Evolutionary conservation across 2,113 vertebrate genomes (phyloP).

Genomic region (Myotis lucifugus): DNA sequence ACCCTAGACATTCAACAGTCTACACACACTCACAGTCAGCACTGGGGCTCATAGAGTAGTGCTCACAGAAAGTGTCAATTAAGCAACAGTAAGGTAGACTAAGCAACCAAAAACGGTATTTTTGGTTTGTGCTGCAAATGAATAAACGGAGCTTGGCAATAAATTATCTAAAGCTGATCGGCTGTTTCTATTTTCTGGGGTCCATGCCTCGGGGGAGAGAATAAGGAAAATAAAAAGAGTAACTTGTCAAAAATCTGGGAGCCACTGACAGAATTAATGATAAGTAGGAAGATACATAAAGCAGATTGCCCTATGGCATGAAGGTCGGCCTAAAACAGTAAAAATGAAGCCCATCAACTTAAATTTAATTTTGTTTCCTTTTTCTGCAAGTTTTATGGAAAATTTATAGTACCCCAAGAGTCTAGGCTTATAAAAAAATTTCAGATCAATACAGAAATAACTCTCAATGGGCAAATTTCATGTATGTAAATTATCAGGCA

Average conservation of each 20-base stretch:
- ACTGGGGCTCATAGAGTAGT: neutral
- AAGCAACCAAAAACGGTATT: neutral
- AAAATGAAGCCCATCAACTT: neutral
- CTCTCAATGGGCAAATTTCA: neutral
- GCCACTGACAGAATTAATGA: neutral
- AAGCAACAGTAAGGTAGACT: neutral
- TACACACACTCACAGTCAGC: neutral
- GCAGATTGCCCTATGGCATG: neutral
- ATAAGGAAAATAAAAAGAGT: neutral
- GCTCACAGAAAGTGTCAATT: neutral
- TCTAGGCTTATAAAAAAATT: neutral
- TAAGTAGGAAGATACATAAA: neutral
- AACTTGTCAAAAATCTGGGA: neutral
- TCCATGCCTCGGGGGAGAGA: neutral
- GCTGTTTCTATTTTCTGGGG: neutral
- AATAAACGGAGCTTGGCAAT: neutral
- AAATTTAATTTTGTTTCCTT: constrained; percentile 20
- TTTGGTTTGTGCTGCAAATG: neutral
- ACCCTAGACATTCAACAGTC: neutral
- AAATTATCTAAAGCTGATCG: neutral
- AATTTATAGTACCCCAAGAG: neutral
- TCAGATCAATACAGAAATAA: neutral
- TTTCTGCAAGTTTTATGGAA: constrained; percentile 9
- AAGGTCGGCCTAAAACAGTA: neutral
- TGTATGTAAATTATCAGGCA: neutral